A percentile compares a stretch with the other conserved stretches of the same genome.
Conservation (phyloP, 2,888 invertebrate species). For the Parnassius mnemosyne region DNA sequence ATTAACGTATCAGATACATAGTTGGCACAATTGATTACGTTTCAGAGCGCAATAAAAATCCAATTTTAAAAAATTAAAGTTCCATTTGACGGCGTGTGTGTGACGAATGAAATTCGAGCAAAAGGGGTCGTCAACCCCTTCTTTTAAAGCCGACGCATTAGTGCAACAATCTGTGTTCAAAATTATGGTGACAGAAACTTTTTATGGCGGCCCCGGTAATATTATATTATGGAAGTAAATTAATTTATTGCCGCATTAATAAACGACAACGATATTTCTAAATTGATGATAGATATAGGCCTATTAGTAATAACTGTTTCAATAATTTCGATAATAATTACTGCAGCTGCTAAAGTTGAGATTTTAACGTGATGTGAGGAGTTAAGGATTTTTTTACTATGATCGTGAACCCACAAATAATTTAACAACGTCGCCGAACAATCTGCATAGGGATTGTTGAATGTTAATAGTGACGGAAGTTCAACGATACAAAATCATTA, state of each 20-base stretch:
- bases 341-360: constrained; percentile 1
- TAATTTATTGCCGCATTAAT: constrained; percentile 69
- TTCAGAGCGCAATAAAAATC: constrained; percentile 65
- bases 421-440: constrained; percentile 31
- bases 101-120: constrained; percentile 69
- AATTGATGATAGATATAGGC: constrained; percentile 20
- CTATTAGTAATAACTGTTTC: constrained; percentile 15
- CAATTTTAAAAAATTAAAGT: constrained; percentile 76
- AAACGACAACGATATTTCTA: constrained; percentile 45
- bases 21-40: constrained; percentile 25
- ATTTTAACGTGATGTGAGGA: constrained; percentile 29
- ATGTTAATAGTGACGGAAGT: neutral
- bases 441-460: neutral
- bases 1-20: constrained; percentile 9
- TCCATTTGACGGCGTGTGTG: constrained; percentile 73
- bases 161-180: constrained; percentile 74
- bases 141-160: constrained; percentile 59
- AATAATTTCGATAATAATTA: constrained; percentile 3
- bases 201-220: constrained; percentile 62
- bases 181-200: constrained; percentile 73
- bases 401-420: constrained; percentile 30
- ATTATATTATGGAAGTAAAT: constrained; percentile 65
- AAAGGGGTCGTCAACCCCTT: constrained; percentile 70
- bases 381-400: too few relatives aligned
- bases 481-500: neutral